These are phyloP conservation scores for Odontesthes bonariensis DNA, from an alignment of 2,113 vertebrate species.

Conservation along the genomic window DNA sequence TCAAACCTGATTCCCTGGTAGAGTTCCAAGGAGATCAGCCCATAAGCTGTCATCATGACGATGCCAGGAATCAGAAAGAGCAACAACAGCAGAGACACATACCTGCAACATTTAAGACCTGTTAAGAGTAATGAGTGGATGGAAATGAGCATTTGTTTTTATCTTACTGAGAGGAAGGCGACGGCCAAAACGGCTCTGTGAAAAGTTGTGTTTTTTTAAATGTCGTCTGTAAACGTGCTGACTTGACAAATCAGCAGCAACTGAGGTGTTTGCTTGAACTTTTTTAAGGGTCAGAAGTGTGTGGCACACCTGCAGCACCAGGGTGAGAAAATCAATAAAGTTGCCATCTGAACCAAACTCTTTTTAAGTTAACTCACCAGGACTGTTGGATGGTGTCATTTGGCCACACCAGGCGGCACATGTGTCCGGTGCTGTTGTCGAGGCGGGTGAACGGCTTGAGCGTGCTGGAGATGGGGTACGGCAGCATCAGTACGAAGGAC, in stretches of 20 bases:
- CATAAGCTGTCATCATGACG: constrained; percentile 94
- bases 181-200: not conserved
- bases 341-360: constrained; percentile 8
- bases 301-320: constrained; percentile 7
- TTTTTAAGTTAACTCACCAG: constrained; percentile 82
- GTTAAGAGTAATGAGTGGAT: not conserved
- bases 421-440: constrained; percentile 92
- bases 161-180: not conserved
- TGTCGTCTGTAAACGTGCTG: not conserved
- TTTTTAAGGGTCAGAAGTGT: constrained; percentile 13
- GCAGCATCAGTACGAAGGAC: constrained; percentile 94
- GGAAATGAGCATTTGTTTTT: not conserved
- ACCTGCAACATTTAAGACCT: constrained; percentile 80
- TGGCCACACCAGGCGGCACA: constrained; percentile 95
- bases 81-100: constrained; percentile 90
- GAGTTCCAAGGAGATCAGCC: constrained; percentile 94
- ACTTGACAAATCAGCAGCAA: not conserved
- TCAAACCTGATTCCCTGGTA: constrained; percentile 95
- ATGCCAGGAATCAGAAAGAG: constrained; percentile 96
- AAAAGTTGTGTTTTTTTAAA: not conserved
- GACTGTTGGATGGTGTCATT: constrained; percentile 89
- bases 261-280: constrained; percentile 6
- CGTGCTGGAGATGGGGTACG: constrained; percentile 93
- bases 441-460: constrained; percentile 90
- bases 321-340: constrained; percentile 42